Evolutionary conservation across 1,140 invertebrate species (phyloP), one percentile per base, ranked within the genome.

Genomic region (Drosophila kikkawai): DNA sequence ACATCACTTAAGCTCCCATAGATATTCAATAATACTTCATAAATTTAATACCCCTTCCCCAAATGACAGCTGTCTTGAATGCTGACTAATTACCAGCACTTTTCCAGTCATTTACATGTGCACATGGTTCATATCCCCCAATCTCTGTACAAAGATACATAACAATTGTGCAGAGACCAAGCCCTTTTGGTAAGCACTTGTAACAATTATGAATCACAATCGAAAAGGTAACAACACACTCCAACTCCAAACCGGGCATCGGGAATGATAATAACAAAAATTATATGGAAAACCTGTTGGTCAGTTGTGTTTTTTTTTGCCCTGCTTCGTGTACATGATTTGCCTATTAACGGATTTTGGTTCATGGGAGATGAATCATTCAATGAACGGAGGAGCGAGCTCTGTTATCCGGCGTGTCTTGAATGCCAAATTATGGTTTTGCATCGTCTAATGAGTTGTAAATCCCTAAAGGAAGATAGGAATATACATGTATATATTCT

Each of bases 151-250:
- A 19, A 17, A 22, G 79, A 71, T 87, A 71, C 75, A 68, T 85
- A 75, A 79, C 82, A 86, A 86, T 87, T 86, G 82, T 75, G 65
- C 71, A 69, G 65, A 77, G 57, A 79, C 83, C 83, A 88, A 90
- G 85, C 85, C 84, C 84, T 88, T 79, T 88, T 69, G 50, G 75
- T 87, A 87, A 88, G 82, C 84, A 87, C 84, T 88, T 88, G 83
- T 88, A 87, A 74, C 83, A 88, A 87, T 87, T 87, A 88, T 88
- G 84, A 88, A 84, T 88, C 84, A 88, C 82, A 88, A 88, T 88
- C 80, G 75, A 87, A 87, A 87, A 88, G 77, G 84, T 87, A 88
- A 88, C 53, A 41, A 37, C 51, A 55, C 83, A 80, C 57, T 41
- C 47, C 53, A 66, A 44, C 56, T 66, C 19, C 45, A 32, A 51